Conservation (phyloP, 2,888 invertebrate species). For the Acronicta aceris region DNA sequence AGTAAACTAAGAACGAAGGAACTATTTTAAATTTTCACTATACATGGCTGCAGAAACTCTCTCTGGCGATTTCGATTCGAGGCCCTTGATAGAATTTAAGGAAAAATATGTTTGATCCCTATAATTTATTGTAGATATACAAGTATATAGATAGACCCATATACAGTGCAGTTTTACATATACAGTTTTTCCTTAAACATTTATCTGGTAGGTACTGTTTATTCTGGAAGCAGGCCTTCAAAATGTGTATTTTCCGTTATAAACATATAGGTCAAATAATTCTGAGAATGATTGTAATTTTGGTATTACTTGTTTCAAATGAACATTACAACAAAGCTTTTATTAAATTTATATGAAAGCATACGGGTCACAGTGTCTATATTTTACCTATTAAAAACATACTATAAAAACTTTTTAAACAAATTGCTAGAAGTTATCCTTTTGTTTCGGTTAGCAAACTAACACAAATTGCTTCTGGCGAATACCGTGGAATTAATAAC, state of each 20-base stretch:
- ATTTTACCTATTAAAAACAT: too few relatives aligned
- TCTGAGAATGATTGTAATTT: too few relatives aligned
- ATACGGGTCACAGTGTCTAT: too few relatives aligned
- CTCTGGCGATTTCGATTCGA: too few relatives aligned
- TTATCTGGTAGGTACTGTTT: neutral
- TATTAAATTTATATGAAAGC: too few relatives aligned
- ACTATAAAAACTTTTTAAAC: neutral
- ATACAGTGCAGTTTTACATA: too few relatives aligned
- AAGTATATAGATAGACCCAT: neutral
- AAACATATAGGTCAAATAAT: neutral
- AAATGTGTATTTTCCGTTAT: neutral
- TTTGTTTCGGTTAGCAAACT: conserved; percentile 26
- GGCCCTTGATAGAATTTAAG: neutral
- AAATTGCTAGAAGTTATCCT: conserved; percentile 10
- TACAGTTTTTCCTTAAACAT: neutral
- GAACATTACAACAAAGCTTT: too few relatives aligned
- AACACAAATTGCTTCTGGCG: conserved; percentile 43
- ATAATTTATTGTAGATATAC: neutral
- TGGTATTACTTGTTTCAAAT: too few relatives aligned
- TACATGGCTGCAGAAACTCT: too few relatives aligned
- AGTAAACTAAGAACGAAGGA: too few relatives aligned
- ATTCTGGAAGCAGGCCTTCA: neutral
- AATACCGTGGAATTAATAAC: conserved; percentile 35
- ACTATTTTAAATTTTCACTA: too few relatives aligned
- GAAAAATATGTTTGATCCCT: neutral